Evolutionary conservation across 2,888 invertebrate species (phyloP).

Genomic region (Dryomyza anilis): DNA sequence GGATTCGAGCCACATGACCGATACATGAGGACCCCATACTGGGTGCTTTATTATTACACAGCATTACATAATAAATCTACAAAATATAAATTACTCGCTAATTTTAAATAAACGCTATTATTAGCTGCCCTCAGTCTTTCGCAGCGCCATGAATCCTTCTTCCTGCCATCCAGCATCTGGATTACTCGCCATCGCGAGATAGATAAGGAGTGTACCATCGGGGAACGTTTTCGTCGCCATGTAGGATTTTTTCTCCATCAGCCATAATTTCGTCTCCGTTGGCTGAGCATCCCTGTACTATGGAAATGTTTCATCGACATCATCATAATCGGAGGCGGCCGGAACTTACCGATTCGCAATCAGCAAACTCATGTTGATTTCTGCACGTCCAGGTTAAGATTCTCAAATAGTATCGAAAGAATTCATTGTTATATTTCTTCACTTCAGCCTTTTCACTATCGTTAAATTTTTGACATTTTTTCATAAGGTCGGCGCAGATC

Average conservation of each 20-base stretch:
- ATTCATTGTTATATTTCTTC: slow-evolving; percentile 65
- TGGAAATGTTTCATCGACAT: background rate
- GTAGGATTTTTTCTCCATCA: slow-evolving; percentile 64
- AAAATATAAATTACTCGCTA: too few species aligned
- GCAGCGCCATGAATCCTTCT: background rate
- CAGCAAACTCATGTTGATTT: slow-evolving; percentile 48
- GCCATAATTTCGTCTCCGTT: slow-evolving; percentile 57
- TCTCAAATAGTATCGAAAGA: slow-evolving; percentile 64
- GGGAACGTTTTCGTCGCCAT: slow-evolving; percentile 66
- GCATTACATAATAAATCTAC: too few species aligned
- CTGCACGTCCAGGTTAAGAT: slow-evolving; percentile 48
- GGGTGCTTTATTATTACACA: too few species aligned
- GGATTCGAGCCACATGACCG: too few species aligned
- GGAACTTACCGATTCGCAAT: slow-evolving; percentile 50
- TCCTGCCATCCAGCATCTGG: slow-evolving; percentile 64
- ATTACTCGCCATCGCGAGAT: slow-evolving; percentile 65
- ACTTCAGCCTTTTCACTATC: slow-evolving; percentile 61
- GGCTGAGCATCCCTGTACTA: slow-evolving; percentile 4
- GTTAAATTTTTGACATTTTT: slow-evolving; percentile 57
- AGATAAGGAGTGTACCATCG: slow-evolving; percentile 65
- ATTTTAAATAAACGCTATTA: too few species aligned
- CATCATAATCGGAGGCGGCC: background rate
- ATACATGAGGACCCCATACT: too few species aligned
- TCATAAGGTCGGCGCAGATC: slow-evolving; percentile 62
- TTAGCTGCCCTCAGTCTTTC: too few species aligned